A percentile compares a stretch with the other conserved stretches of the same genome.
Conservation (phyloP, 2,797 vertebrate genomes). For the Anolis apletophallus region DNA sequence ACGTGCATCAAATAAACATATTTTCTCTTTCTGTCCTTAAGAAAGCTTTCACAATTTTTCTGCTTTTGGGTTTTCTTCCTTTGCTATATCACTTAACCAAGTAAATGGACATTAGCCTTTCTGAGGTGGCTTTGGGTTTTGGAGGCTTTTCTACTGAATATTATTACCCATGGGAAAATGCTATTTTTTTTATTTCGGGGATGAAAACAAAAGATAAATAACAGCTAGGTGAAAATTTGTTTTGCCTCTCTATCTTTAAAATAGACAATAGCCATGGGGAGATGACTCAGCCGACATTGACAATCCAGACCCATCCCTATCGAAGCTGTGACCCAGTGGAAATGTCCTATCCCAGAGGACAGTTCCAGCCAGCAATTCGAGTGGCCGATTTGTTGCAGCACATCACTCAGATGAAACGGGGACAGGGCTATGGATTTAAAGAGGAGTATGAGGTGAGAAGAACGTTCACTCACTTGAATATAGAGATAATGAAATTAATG, state of each 20-base stretch:
- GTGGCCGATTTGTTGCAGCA: constrained; percentile 96
- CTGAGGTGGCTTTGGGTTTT: background rate
- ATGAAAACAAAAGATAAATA: background rate
- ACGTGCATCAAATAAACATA: background rate
- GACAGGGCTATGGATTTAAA: constrained; percentile 96
- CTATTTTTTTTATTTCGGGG: accelerated
- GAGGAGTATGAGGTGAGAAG: constrained; percentile 91
- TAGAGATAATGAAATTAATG: background rate
- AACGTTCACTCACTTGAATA: accelerated
- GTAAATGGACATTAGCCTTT: background rate
- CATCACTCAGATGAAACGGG: constrained; percentile 99
- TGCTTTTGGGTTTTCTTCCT: background rate
- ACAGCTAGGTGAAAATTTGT: constrained; percentile 46
- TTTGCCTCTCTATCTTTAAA: constrained; percentile 65
- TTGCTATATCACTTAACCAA: background rate
- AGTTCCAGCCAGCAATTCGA: constrained; percentile 95
- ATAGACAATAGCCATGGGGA: constrained; percentile 93
- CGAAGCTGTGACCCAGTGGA: constrained; percentile 94
- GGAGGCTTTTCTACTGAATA: background rate
- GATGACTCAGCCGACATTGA: constrained; percentile 90
- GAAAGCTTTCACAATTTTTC: constrained; percentile 4
- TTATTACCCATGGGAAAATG: constrained; percentile 7
- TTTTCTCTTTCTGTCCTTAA: background rate
- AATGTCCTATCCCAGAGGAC: constrained; percentile 93
- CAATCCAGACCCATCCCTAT: constrained; percentile 95